Evolutionary conservation across 2,797 vertebrate genomes (phyloP), one percentile per base, ranked within the genome.

Genomic region (Muscicapa comitata): DNA sequence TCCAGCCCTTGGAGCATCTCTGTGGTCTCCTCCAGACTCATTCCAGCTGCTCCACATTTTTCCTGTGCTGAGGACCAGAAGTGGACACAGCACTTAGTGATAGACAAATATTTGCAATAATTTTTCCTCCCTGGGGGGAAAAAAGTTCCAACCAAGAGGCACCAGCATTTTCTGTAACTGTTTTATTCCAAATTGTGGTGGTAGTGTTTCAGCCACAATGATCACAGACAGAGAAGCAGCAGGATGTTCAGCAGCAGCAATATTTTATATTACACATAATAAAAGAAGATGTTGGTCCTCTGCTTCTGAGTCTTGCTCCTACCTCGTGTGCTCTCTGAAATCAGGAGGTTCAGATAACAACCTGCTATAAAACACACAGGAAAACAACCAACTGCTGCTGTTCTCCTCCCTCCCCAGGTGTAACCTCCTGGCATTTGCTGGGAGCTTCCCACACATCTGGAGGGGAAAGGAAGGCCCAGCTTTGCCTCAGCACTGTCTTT

Each of bases 11-110:
- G 18, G 21, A 62, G 9, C 26, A 75, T 6, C 23, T 75, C 42
- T 0, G 0, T 12, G 16, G 10, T 0, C 48, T 75, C 18, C 26
- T 28, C 77, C 37, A 21, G 18, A 9, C 16, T 62, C 8, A 4
- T 15, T 62, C 23, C 48, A 55, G 13, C 1, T 50, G 13, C 10
- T 75, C 7, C 62, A 48, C 19, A 7, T 43, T 20, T 17, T 50
- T n/a, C 35, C 20, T 38, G 14, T 21, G 55, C n/a, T 62, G 38
- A 76, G 47, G 19, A 53, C 4, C 50, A 70, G 48, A 50, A n/a
- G 3, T 50, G 62, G 71, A 55, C 19, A 20, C 42, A 55, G 29
- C 35, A 18, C 3, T 38, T 24, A 25, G 23, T 20, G 31, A 23
- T 31, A 42, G 47, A 65, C 5, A 57, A 53, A 68, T 21, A 40